phyloP scores from a whole-genome alignment of 2,888 invertebrate genomes.

The Linnaemya vulpina region DNA sequence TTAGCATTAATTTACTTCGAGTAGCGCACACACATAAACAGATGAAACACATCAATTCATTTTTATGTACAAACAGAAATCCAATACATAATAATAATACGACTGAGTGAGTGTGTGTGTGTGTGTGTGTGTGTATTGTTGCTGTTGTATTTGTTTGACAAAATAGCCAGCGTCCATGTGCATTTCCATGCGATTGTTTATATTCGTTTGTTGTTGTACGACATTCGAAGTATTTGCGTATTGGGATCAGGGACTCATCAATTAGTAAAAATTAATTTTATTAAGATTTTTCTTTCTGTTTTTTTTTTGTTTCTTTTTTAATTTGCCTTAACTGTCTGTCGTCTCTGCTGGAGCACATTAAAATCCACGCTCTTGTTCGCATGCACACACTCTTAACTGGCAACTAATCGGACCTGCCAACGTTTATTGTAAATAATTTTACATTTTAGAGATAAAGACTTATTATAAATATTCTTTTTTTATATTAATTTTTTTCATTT shows the following conservation, averaged over 20 bases:
- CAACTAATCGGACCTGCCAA: not conserved
- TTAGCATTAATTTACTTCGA: slow-evolving; percentile 42
- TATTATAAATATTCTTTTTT: not conserved
- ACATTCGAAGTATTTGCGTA: slow-evolving; percentile 77
- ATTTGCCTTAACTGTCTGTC: slow-evolving; percentile 55
- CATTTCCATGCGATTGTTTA: slow-evolving; percentile 58
- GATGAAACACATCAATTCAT: not conserved
- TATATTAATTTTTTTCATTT: slow-evolving; percentile 48
- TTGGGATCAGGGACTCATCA: slow-evolving; percentile 82
- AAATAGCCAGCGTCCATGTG: not conserved
- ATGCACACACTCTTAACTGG: not conserved
- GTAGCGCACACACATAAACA: not conserved
- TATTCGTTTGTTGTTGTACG: slow-evolving; percentile 41
- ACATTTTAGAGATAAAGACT: slow-evolving; percentile 42
- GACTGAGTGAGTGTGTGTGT: too few species aligned
- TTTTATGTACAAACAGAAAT: not conserved
- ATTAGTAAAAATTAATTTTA: slow-evolving; percentile 81
- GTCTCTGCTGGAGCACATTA: slow-evolving; percentile 20
- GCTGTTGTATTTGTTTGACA: slow-evolving; percentile 24
- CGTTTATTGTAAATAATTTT: slow-evolving; percentile 38
- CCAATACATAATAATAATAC: not conserved
- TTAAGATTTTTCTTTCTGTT: too few species aligned
- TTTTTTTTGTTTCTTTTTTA: too few species aligned
- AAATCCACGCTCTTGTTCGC: not conserved
- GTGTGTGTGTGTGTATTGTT: too few species aligned